Percentiles rank a stretch among this genome's conserved stretches.
Conservation (phyloP, 2,888 invertebrate genomes). For the Nematopogon swammerdamellus region DNA sequence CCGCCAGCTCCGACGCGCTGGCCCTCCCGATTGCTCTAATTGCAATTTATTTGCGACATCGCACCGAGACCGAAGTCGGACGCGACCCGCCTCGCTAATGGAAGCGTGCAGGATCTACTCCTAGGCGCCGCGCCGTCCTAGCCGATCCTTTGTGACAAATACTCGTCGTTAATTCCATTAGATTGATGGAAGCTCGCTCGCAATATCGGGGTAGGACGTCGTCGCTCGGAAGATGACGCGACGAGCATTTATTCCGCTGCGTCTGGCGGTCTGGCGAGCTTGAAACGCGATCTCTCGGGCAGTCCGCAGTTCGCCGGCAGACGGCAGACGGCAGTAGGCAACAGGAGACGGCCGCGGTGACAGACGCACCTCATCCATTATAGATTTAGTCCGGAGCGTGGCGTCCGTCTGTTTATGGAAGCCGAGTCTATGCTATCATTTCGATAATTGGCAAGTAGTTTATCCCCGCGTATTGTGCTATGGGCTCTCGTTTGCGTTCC, state of each 20-base stretch:
- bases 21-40: slow-evolving; percentile 42
- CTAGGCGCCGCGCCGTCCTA: background rate
- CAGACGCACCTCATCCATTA: slow-evolving; percentile 51
- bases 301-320: too few relatives aligned
- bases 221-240: slow-evolving; percentile 5
- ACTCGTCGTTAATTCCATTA: slow-evolving; percentile 15
- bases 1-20: background rate
- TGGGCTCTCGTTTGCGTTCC: background rate
- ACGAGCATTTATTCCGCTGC: slow-evolving; percentile 22
- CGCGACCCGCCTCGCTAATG: slow-evolving; percentile 29
- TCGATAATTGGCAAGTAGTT: slow-evolving; percentile 45
- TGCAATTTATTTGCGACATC: slow-evolving; percentile 36
- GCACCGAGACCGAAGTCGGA: slow-evolving; percentile 16
- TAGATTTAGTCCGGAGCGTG: slow-evolving; percentile 43
- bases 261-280: slow-evolving; percentile 31
- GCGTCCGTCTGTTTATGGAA: slow-evolving; percentile 29
- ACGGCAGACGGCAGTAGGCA: slow-evolving; percentile 24
- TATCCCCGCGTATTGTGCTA: slow-evolving; percentile 8
- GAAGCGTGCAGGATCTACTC: slow-evolving; percentile 5
- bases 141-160: slow-evolving; percentile 1
- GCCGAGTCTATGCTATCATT: slow-evolving; percentile 35
- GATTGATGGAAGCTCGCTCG: slow-evolving; percentile 25
- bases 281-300: slow-evolving; percentile 37
- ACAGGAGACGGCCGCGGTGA: slow-evolving; percentile 21
- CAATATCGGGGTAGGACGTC: slow-evolving; percentile 18